A percentile compares a stretch with the other conserved stretches of the same genome.
phyloP scores from a whole-genome alignment of 2,113 vertebrate genomes.

The Ursus arctos region DNA sequence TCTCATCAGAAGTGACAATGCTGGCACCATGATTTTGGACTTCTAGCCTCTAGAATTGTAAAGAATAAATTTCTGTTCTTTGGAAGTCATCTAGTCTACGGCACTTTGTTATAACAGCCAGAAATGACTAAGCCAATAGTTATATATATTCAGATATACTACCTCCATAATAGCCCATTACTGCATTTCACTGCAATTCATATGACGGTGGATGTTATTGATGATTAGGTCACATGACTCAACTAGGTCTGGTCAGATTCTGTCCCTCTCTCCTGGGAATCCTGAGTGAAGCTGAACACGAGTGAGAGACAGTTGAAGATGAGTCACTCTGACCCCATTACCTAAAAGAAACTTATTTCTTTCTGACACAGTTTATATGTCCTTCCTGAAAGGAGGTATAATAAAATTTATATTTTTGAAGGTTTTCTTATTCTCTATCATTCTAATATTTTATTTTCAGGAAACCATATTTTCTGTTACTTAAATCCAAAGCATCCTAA shows the following conservation, averaged over 20 bases:
- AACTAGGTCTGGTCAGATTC: not conserved
- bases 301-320: not conserved
- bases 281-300: not conserved
- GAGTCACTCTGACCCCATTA: not conserved
- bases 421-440: not conserved
- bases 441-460: not conserved
- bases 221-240: not conserved
- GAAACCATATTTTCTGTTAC: not conserved
- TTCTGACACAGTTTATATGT: not conserved
- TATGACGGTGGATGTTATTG: not conserved
- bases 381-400: not conserved
- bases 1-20: not conserved
- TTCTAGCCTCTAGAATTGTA: not conserved
- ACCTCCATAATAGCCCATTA: not conserved
- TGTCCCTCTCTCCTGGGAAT: not conserved
- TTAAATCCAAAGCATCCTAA: not conserved
- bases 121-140: not conserved
- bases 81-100: not conserved
- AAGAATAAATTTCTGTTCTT: not conserved
- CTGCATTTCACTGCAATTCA: not conserved
- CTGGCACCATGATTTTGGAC: not conserved
- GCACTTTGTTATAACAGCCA: not conserved
- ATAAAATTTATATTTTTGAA: not conserved
- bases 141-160: not conserved
- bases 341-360: not conserved